A percentile compares a stretch with the other conserved stretches of the same genome.
Evolutionary conservation across 2,113 vertebrate genomes (phyloP).

Genomic region (Myotis lucifugus): DNA sequence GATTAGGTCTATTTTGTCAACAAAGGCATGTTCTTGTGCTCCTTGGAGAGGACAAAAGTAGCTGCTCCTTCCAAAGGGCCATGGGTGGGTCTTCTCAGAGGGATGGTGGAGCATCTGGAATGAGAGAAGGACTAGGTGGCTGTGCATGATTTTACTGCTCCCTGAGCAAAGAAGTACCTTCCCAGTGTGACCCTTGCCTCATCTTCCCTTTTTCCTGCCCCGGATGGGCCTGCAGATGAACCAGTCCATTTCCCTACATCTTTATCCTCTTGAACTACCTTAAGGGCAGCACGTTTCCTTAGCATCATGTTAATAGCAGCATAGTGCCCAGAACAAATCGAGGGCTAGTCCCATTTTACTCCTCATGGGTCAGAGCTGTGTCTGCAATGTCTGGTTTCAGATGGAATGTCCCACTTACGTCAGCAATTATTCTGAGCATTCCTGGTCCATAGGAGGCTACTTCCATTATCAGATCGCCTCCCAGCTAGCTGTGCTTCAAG

Average conservation of each 20-base stretch:
- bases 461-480: neutral
- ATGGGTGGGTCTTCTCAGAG: neutral
- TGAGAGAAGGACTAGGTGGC: neutral
- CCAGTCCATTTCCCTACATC: neutral
- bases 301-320: neutral
- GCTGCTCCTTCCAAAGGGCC: neutral
- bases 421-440: neutral
- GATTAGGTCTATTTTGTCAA: neutral
- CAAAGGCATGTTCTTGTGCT: neutral
- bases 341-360: neutral
- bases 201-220: neutral
- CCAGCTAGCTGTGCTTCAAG: neutral
- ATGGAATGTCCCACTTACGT: neutral
- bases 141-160: neutral
- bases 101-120: neutral
- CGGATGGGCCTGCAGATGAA: neutral
- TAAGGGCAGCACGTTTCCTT: neutral
- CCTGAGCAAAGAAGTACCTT: neutral
- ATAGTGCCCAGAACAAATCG: neutral
- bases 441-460: neutral
- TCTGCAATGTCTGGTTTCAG: neutral
- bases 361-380: neutral
- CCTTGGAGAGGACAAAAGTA: neutral
- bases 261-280: neutral
- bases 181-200: neutral